A percentile compares a stretch with the other conserved stretches of the same genome.
phyloP scores from a whole-genome alignment of 2,113 vertebrate species.

The Oenanthe oenanthe region DNA sequence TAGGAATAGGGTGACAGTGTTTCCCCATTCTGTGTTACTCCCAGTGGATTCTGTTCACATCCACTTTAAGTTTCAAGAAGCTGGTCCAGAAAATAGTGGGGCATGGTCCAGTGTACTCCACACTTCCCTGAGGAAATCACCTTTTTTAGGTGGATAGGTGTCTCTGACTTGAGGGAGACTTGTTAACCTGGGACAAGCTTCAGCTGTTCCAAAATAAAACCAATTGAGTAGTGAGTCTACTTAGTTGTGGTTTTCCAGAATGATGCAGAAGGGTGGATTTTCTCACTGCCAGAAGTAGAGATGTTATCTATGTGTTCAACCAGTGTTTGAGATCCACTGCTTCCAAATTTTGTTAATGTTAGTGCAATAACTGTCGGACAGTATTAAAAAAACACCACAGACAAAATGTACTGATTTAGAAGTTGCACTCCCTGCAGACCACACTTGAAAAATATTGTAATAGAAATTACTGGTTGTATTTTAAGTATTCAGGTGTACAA shows the following conservation, averaged over 20 bases:
- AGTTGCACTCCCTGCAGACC: neutral
- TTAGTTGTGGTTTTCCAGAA: neutral
- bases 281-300: neutral
- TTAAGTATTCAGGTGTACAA: neutral
- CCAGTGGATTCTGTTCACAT: neutral
- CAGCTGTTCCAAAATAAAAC: neutral
- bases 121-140: neutral
- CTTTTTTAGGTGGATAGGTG: neutral
- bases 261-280: neutral
- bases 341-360: neutral
- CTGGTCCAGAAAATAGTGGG: neutral
- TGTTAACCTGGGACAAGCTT: neutral
- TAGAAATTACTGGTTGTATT: neutral
- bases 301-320: accelerated
- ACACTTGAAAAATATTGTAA: neutral
- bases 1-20: neutral
- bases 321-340: neutral
- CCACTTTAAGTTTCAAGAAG: neutral
- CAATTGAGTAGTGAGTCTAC: neutral
- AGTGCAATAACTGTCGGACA: neutral
- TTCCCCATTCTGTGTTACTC: neutral
- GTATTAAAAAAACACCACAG: neutral
- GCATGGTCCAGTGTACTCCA: neutral
- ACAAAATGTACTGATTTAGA: neutral
- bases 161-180: neutral